phyloP scores from a whole-genome alignment of 2,797 vertebrate species.

The Amniataba percoides region DNA sequence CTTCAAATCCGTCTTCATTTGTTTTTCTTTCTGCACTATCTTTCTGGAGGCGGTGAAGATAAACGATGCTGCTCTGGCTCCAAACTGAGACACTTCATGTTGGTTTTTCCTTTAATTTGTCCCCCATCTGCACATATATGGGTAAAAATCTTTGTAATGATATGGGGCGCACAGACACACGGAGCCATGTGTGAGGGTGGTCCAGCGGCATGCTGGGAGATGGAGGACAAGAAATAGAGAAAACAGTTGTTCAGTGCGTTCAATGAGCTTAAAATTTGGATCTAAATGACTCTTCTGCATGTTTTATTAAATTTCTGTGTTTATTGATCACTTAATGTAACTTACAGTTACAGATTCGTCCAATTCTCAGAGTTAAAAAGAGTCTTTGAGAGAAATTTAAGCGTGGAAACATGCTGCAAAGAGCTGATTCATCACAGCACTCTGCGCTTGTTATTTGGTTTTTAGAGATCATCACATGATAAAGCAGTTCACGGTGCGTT shows the following conservation, averaged over 20 bases:
- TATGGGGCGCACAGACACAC: too few species aligned
- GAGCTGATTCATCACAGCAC: not conserved
- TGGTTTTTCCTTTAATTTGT: too few species aligned
- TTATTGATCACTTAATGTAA: not conserved
- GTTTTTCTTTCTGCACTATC: too few species aligned
- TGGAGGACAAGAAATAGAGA: not conserved
- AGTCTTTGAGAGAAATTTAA: too few species aligned
- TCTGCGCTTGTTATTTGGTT: not conserved
- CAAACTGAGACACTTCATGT: too few species aligned
- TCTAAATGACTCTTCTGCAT: not conserved
- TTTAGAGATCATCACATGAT: not conserved
- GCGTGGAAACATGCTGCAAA: not conserved
- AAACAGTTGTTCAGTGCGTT: not conserved
- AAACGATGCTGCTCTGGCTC: too few species aligned
- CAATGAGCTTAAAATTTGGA: not conserved
- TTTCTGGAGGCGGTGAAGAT: too few species aligned
- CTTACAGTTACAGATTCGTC: not conserved
- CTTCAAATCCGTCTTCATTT: too few species aligned
- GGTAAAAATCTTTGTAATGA: too few species aligned
- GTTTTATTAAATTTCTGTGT: not conserved
- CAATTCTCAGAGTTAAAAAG: not conserved
- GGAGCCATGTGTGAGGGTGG: not conserved
- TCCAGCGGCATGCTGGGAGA: not conserved
- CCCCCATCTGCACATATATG: too few species aligned
- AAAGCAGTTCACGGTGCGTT: not conserved